Evolutionary conservation across 2,113 vertebrate genomes (phyloP), one percentile per base, ranked within the genome.

Genomic region (Potamarius usumacintae): DNA sequence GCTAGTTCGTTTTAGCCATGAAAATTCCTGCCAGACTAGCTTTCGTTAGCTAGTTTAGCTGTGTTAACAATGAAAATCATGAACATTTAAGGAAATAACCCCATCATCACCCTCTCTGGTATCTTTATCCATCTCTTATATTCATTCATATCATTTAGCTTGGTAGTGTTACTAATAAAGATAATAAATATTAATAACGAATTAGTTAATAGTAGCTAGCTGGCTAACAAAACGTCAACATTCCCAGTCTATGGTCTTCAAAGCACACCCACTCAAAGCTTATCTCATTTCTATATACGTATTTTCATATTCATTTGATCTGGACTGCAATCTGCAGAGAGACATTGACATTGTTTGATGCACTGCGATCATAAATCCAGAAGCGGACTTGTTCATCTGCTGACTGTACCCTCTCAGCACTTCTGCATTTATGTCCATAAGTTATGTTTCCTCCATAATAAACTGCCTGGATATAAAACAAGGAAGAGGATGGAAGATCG

Each of bases 361-460:
- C 30, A 55, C 72, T 25, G 71, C 85, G 57, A 62, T 79, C 83
- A 87, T 90, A 90, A 86, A 90, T 88, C 71, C 83, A 72, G 30
- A 80, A 60, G 84, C 84, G 69, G 62, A 27, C 89, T 80, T 34
- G 86, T 84, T 76, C 62, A 17, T 85, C 20, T 18, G 34, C 67
- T 4, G 10, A 50, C 79, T 63, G 58, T 78, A 57, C 27, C 27
- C 48, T 65, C 77, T 53, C 42, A 9, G 0, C 9, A 76, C 22
- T 88, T 65, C 65, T 71, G 17, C 85, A 22, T 12, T 42, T 55
- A 58, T 48, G 86, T 82, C 88, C 67, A 89, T 89, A 92, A 90
- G 88, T 89, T 86, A 85, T 67, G 65, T 89, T 85, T 69, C 74
- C 63, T 60, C 69, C 10, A n/a, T 60, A 62, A 50, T 62, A 82